phyloP scores from a whole-genome alignment of 2,888 invertebrate genomes.

The Caenorhabditis sp. region DNA sequence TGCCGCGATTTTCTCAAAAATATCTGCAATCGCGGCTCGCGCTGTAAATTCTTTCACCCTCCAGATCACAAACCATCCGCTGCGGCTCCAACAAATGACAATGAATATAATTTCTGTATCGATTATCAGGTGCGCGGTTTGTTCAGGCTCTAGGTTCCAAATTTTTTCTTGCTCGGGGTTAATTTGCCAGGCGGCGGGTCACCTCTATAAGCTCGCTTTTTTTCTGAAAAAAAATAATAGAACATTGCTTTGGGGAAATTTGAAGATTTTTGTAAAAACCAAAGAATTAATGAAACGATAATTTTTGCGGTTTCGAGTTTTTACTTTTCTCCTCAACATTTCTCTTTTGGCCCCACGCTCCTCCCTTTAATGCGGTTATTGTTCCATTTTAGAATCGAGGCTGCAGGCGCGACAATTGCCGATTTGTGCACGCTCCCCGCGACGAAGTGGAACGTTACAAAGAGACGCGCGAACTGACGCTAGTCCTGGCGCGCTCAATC shows the following conservation, averaged over 20 bases:
- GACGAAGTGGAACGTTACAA: slow-evolving; percentile 81
- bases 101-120: slow-evolving; percentile 75
- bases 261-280: no score
- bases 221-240: no score
- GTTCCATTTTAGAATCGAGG: slow-evolving; percentile 78
- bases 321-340: no score
- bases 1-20: slow-evolving; percentile 77
- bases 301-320: no score
- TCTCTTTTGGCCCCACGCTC: no score
- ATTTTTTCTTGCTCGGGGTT: background rate
- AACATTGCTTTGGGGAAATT: no score
- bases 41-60: slow-evolving; percentile 76
- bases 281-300: no score
- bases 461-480: slow-evolving; percentile 80
- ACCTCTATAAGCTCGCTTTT: no score
- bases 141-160: background rate
- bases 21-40: slow-evolving; percentile 77
- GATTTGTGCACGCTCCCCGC: slow-evolving; percentile 78
- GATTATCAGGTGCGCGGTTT: slow-evolving; percentile 75
- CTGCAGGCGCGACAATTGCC: slow-evolving; percentile 78
- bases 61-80: slow-evolving; percentile 29
- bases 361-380: no score
- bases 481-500: slow-evolving; percentile 72
- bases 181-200: no score
- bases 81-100: slow-evolving; percentile 54